Conservation (phyloP, 2,113 vertebrate species). For the human region DNA sequence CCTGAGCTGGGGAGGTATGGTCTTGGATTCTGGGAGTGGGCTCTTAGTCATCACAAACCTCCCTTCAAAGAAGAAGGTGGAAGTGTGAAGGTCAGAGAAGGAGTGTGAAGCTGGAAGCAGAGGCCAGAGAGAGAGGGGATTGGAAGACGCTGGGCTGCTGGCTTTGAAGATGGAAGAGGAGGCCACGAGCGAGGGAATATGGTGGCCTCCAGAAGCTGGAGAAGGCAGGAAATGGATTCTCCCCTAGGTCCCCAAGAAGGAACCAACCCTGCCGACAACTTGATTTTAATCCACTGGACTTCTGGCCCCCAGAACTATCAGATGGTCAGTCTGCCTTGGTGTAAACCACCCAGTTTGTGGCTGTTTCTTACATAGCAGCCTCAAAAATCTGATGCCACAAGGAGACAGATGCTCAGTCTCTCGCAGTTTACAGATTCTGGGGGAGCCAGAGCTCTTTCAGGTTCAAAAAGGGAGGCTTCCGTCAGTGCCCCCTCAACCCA, state of each 20-base stretch:
- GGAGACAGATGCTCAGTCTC: not conserved
- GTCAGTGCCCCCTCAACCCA: not conserved
- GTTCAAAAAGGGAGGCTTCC: not conserved
- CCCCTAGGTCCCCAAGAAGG: not conserved
- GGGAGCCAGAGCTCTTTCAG: not conserved
- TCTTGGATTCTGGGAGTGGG: too few species aligned
- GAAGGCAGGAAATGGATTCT: too few species aligned
- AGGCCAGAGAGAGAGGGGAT: too few species aligned
- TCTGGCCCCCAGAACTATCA: not conserved
- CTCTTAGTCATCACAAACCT: too few species aligned
- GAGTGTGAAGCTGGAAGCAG: too few species aligned
- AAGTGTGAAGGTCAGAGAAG: too few species aligned
- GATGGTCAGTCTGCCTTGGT: not conserved
- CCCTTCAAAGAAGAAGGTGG: not conserved
- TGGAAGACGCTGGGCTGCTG: rapidly evolving
- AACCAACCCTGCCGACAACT: not conserved
- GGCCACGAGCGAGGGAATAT: not conserved
- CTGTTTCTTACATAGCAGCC: not conserved
- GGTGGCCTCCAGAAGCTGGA: rapidly evolving
- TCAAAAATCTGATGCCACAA: too few species aligned
- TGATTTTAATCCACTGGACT: not conserved
- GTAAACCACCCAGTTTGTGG: not conserved
- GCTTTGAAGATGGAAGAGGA: not conserved
- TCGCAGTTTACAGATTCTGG: not conserved
- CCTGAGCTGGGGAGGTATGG: too few species aligned